Base-by-base conservation (phyloP, 1,140 invertebrate species). In the Zaprionus nigranus region DNA sequence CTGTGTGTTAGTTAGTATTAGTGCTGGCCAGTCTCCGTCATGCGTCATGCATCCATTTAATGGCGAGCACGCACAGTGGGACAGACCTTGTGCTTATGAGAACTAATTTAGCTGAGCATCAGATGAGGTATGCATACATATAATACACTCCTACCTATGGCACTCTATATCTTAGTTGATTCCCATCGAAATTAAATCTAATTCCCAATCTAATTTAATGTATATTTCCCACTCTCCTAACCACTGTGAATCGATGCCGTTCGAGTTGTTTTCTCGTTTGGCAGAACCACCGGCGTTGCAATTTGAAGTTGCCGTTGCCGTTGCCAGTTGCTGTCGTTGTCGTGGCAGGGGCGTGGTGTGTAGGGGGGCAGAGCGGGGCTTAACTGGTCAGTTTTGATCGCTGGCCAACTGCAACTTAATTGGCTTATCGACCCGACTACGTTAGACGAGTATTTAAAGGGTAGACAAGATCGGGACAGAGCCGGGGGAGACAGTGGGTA, bases 41-140 rank as follows among this genome's bases (percentile, higher is more conserved):
- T 88, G 85, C 84, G 85, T 88, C 84, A 88, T 88, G 81, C 78
- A 73, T 88, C 75, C 78, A 81, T 81, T 81, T 84, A 90, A 75
- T 83, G 54, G 76, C 60, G 26, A 67, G 62, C n/a, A 63, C 9
- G 68, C 59, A 88, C 84, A 75, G 83, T 87, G 82, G 81, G 38
- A 11, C 54, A 34, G 5, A 3, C 0, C n/a, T 3, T 4, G n/a
- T 36, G n/a, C 13, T 36, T 17, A 17, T 17, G 17, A 3, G 3
- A 17, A 3, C 6, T 15, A 17, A 43, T 34, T 34, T 34, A 34
- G 9, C 9, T 34, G 7, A 43, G 38, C 12, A 6, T 7, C 2
- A n/a, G 4, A 2, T 7, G 7, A n/a, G 6, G 7, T 36, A 13
- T 17, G 4, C 13, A 22, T 58, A 11, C 3, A 11, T 30, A 30